Evolutionary conservation across 2,888 invertebrate species (phyloP).

Genomic region (Helleia helle): DNA sequence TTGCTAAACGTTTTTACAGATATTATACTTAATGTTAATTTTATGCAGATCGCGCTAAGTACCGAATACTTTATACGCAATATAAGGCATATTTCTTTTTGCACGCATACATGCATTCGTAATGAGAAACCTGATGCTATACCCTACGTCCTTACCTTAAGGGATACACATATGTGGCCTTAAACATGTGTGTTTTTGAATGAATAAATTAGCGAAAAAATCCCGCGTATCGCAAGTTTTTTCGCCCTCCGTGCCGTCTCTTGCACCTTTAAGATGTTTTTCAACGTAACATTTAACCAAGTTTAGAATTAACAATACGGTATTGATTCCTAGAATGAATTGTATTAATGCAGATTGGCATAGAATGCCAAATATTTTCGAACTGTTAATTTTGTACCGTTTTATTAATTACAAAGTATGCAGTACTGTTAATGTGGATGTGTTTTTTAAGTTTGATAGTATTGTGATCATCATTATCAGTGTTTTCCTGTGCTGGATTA

Average conservation of each 20-base stretch:
- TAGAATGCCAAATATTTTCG: too few relatives aligned
- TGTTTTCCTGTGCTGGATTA: too few relatives aligned
- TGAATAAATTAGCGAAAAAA: constrained; percentile 12
- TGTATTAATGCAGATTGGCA: neutral
- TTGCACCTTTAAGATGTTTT: constrained; percentile 3
- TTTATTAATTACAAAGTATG: too few relatives aligned
- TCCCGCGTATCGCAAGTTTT: constrained; percentile 1
- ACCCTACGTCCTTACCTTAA: neutral
- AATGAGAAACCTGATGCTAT: constrained; percentile 2
- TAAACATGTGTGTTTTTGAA: neutral
- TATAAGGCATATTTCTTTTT: constrained; percentile 17
- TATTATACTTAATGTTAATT: constrained; percentile 16
- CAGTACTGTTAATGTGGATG: too few relatives aligned
- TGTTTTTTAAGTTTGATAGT: too few relatives aligned
- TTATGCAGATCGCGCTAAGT: constrained; percentile 18
- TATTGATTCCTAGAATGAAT: constrained; percentile 3
- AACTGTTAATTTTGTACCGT: too few relatives aligned
- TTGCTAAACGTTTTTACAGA: constrained; percentile 9
- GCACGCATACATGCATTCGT: constrained; percentile 13
- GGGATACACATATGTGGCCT: neutral
- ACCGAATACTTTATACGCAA: constrained; percentile 9
- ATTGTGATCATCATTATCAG: too few relatives aligned
- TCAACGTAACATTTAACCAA: neutral
- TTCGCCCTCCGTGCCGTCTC: neutral
- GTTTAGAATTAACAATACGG: neutral